Evolutionary conservation across 2,113 vertebrate genomes (phyloP), one percentile per base, ranked within the genome.

Genomic region (Varanus komodoensis): DNA sequence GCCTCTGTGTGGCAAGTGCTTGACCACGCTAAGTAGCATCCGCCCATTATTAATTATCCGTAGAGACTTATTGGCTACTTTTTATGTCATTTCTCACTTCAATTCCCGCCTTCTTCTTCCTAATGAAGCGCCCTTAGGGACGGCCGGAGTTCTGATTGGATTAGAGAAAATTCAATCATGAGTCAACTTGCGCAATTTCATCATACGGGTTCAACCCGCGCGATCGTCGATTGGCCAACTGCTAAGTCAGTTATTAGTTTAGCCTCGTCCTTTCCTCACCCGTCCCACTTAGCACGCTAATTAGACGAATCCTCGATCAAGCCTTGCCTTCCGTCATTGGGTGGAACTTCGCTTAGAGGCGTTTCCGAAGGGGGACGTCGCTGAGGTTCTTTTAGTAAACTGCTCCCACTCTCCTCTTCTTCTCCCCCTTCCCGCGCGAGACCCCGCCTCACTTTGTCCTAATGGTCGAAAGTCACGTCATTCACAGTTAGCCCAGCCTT

Each of bases 111-210:
- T 88, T 68, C 25, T 86, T 73, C 19, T 2, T 32, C 87, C 1
- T 92, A 87, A 75, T 8, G 91, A 17, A 8, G 25, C 1, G 77
- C 67, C 64, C 34, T 79, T 79, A 80, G 38, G 81, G 52, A 75
- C 94, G 89, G 89, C 93, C 91, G 87, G 92, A 93, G 57, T 91
- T 73, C 48, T 91, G 84, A 96, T 95, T 96, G 96, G 96, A 19
- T 23, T 34, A 1, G 0, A 3, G 9, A 0, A n/a, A 6, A 9
- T 74, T 93, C 93, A 74, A 74, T 91, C 92, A 73, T 83, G 61
- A 3, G 74, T 87, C 82, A 80, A 81, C 3, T 87, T 85, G 84
- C 85, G 44, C 84, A 64, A 91, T 92, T 84, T 90, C 79, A 94
- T 81, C 85, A 91, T 91, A 92, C 81, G 74, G 82, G 85, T 17